Evolutionary conservation across 2,113 vertebrate genomes (phyloP).

Genomic region (chimpanzee (Pan troglodytes)): DNA sequence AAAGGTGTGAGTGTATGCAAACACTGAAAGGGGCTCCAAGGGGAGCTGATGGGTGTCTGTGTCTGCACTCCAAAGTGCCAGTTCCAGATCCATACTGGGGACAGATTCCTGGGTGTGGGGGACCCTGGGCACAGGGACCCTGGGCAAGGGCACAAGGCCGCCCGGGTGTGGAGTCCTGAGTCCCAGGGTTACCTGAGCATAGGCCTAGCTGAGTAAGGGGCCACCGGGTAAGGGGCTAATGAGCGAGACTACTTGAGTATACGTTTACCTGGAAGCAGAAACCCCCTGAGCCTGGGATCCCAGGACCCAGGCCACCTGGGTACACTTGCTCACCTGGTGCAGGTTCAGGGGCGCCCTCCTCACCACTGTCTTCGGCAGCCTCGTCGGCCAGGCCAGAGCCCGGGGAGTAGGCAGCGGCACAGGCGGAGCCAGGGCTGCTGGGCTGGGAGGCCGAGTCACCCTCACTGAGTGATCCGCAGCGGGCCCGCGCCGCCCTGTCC

Average conservation of each 20-base stretch:
- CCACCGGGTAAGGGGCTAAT: not conserved
- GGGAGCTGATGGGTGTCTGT: not conserved
- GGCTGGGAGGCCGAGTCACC: constrained; percentile 90
- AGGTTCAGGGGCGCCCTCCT: constrained; percentile 80
- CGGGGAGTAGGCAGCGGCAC: constrained; percentile 85
- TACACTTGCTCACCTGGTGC: constrained; percentile 78
- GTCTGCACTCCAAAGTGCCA: rapidly evolving
- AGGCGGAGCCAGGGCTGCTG: constrained; percentile 89
- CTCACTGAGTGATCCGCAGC: constrained; percentile 91
- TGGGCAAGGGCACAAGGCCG: not conserved
- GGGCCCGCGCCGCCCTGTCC: constrained; percentile 73
- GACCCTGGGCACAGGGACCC: not conserved
- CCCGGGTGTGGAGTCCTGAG: rapidly evolving
- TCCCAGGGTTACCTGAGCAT: not conserved
- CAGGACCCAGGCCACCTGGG: not conserved
- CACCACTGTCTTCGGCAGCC: constrained; percentile 85
- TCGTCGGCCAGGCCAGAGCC: constrained; percentile 87
- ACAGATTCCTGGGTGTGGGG: rapidly evolving
- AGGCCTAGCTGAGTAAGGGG: too few relatives aligned
- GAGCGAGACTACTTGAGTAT: rapidly evolving
- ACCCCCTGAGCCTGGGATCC: not conserved
- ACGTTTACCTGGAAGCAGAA: too few relatives aligned
- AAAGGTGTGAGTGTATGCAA: rapidly evolving
- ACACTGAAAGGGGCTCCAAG: not conserved
- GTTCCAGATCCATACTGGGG: rapidly evolving